Conservation (phyloP, 2,113 vertebrate species). For the Mungos mungo region DNA sequence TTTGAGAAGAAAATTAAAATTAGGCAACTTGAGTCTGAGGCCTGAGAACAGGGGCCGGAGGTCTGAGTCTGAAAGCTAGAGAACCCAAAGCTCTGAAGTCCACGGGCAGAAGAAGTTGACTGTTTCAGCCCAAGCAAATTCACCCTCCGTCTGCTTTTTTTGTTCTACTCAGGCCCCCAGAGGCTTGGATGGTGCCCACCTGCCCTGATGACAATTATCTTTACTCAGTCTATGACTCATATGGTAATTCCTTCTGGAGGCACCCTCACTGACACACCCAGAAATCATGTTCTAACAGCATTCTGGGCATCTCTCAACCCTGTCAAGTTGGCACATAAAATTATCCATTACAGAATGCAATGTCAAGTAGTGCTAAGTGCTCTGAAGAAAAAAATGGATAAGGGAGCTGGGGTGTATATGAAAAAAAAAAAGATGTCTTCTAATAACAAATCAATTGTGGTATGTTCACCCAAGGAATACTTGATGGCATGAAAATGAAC, state of each 20-base stretch:
- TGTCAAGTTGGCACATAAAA: background rate
- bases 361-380: background rate
- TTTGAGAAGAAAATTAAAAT: background rate
- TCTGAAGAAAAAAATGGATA: background rate
- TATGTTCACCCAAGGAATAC: background rate
- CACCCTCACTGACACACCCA: background rate
- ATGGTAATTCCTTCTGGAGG: background rate
- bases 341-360: background rate
- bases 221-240: background rate
- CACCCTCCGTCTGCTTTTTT: background rate
- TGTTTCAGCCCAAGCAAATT: background rate
- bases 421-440: background rate
- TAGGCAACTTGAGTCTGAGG: background rate
- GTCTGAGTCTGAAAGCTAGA: background rate
- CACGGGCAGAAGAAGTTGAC: background rate
- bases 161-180: background rate
- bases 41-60: background rate
- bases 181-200: background rate
- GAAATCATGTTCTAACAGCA: background rate
- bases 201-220: background rate
- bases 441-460: background rate
- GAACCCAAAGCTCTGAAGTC: background rate
- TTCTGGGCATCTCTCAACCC: background rate
- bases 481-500: background rate
- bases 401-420: background rate